phyloP scores from a whole-genome alignment of 2,113 vertebrate species.

The Cardinalis cardinalis region DNA sequence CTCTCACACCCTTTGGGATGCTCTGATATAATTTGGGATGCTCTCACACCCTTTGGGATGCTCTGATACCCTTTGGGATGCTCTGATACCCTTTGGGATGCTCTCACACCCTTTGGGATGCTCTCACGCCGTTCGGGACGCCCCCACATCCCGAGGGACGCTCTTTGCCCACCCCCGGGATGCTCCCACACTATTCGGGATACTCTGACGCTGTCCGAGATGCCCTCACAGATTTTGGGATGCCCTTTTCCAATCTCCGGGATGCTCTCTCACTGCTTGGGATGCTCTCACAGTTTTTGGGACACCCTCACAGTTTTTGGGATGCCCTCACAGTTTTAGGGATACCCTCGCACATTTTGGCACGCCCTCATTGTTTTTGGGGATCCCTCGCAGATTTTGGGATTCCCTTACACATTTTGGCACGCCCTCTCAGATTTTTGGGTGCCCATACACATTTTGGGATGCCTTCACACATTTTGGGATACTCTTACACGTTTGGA shows the following conservation, averaged over 20 bases:
- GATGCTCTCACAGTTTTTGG: neutral
- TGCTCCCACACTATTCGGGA: too few relatives aligned
- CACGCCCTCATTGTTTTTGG: too few relatives aligned
- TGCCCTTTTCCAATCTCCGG: too few relatives aligned
- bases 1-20: fast-evolving
- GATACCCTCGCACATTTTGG: fast-evolving
- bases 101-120: fast-evolving
- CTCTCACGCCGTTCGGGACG: neutral
- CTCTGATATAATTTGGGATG: fast-evolving
- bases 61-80: fast-evolving
- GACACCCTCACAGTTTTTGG: neutral
- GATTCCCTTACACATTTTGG: too few relatives aligned
- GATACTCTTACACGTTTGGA: too few relatives aligned
- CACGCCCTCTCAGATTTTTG: neutral
- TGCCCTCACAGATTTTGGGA: too few relatives aligned
- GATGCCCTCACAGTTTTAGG: fast-evolving
- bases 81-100: fast-evolving
- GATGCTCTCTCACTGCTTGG: too few relatives aligned
- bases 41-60: fast-evolving
- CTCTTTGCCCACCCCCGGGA: neutral
- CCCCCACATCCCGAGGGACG: too few relatives aligned
- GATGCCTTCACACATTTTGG: fast-evolving
- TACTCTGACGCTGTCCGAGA: fast-evolving
- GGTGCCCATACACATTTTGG: too few relatives aligned
- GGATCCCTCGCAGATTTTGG: too few relatives aligned